Percentiles rank a stretch among this genome's conserved stretches.
These are phyloP conservation scores for Parauchenoglanis ngamensis DNA, from an alignment of 2,797 vertebrate species.

Conservation along the genomic window DNA sequence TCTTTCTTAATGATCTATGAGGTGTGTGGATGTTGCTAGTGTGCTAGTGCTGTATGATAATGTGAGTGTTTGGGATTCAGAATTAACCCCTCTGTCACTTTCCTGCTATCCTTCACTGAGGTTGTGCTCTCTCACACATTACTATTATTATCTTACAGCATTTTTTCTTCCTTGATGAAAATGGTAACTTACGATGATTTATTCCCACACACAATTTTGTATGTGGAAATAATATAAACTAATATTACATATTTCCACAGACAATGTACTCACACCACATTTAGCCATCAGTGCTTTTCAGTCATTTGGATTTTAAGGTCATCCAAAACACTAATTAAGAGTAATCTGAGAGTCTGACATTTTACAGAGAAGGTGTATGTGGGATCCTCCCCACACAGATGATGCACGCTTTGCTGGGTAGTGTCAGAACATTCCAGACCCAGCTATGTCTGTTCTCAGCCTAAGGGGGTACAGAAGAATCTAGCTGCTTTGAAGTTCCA, in stretches of 20 bases:
- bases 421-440: conserved; percentile 71
- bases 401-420: conserved; percentile 21
- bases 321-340: conserved; percentile 35
- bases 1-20: conserved; percentile 70
- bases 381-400: conserved; percentile 54
- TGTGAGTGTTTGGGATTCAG: conserved; percentile 62
- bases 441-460: conserved; percentile 74
- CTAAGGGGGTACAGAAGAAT: conserved; percentile 65
- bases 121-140: conserved; percentile 37
- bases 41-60: conserved; percentile 40
- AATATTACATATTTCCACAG: no score
- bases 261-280: neutral
- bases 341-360: conserved; percentile 11
- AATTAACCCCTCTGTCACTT: conserved; percentile 54
- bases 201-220: neutral
- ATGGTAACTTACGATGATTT: neutral
- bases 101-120: conserved; percentile 17
- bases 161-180: conserved; percentile 24
- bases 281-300: neutral
- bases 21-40: conserved; percentile 62
- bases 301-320: conserved; percentile 5
- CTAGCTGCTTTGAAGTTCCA: conserved; percentile 62
- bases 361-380: conserved; percentile 51
- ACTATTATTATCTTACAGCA: conserved; percentile 17
- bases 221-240: neutral